Evolutionary conservation across 2,888 invertebrate genomes (phyloP), one percentile per base, ranked within the genome.

Genomic region (Drosophila koepferae): DNA sequence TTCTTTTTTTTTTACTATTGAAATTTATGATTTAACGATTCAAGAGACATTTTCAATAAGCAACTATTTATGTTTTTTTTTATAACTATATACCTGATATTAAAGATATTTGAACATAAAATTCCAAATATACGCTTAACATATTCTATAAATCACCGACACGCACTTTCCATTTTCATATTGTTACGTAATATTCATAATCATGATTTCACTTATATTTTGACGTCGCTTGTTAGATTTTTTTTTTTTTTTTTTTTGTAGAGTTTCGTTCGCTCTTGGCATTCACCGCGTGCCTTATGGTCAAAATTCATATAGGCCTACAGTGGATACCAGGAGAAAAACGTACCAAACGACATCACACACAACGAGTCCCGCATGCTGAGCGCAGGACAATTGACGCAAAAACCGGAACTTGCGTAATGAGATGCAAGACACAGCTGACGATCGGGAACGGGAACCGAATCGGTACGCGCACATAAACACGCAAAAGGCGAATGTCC

Each of bases 221-320:
- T 8, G 14, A 14, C 18, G 63, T 66, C 65, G 63, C 46, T 66
- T 68, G 55, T 18, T 48, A 14, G 48, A 61, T 59, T 62, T 74
- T 81, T 81, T 59, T 62, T 74, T 81, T 92, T 85, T 59, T 62
- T 74, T 81, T 81, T 59, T 62, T 74, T 81, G 91, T 85, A 93
- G 95, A 93, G 88, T 92, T 93, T 92, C 94, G 96, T 96, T 96
- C 96, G 96, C 97, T 97, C 98, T 98, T 98, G 98, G 98, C 98
- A 98, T 98, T 98, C 98, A 98, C 98, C 98, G 98, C 98, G 98
- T 98, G 98, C 98, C 98, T 98, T 98, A 98, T 97, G 97, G 96
- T 95, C 92, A 94, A 91, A 94, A 95, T 94, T 96, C 96, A 98
- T 98, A 98, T 95, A 97, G 97, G 95, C 96, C 96, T 95, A 95